Base-by-base conservation (phyloP, 2,113 vertebrate genomes). In the Pollimyrus isidori region DNA sequence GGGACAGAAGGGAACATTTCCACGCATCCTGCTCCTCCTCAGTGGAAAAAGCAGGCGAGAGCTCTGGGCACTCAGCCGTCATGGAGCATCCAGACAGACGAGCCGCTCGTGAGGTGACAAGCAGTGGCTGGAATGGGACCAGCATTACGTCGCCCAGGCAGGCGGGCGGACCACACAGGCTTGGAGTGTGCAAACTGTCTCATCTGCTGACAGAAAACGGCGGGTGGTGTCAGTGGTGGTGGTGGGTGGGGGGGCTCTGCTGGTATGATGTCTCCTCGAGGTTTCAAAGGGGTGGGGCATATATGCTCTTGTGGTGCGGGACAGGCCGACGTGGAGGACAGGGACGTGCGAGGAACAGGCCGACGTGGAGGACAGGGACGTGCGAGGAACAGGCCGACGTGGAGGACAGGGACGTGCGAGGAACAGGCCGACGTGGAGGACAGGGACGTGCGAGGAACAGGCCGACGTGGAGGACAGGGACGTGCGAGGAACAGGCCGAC, bases 141-240 rank as follows among this genome's bases (percentile, higher is more conserved):
- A 85, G 82, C 82, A 85, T 85, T 85, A 85, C 82, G 82, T 85
- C 42, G 82, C 46, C 45, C 11, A 48, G 83, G 83, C 83, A n/a
- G 83, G 83, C 83, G 10, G 84, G 49, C 10, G 52, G 86, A 87
- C 49, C 86, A 87, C 86, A 87, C 86, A 56, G 86, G 52, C 26
- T 30, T 30, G 86, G 86, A 17, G 50, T 30, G 50, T 11, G 49
- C n/a, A 52, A 21, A 39, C 46, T 15, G 86, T 35, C 86, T 87
- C 50, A 52, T 56, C 30, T 19, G 50, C 86, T 56, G 86, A 87
- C 86, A 87, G 30, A 87, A 56, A 87, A 39, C 42, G 23, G 13
- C 45, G 21, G 82, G 82, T 45, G 19, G 82, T 35, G 39, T 23
- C 39, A 42, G 45, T 3, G n/a, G n/a, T 92, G 92, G 89, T 46